Base-by-base conservation (phyloP, 1,140 invertebrate genomes). In the Mesaphorura yosii region DNA sequence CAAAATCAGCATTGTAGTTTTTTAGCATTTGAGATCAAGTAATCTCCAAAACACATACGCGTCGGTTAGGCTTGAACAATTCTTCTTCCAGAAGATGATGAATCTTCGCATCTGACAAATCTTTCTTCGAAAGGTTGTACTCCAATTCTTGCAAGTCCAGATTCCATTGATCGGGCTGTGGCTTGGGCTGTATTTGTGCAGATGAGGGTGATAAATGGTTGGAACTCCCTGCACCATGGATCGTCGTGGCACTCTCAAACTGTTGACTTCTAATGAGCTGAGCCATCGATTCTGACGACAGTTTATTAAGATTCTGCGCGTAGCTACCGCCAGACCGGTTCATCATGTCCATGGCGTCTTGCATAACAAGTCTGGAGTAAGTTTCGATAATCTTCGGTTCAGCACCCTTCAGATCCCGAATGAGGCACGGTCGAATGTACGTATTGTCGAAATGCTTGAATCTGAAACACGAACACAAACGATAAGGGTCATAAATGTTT, bases 311-410 rank as follows among this genome's bases (percentile, higher is more conserved):
- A 31, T 31, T 46, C 3, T 17, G 83, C 23, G 82, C 80, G 55
- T 82, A 82, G 66, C 86, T 84, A 67, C 84, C 63, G 86, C 82
- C 6, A 81, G 86, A 37, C 81, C 85, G 70, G 86, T 89, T 62
- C 82, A 76, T 65, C 80, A 59, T 55, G 40, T 78, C 77, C 71
- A 94, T 81, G 15, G 91, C 91, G 69, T 96, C 91, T 64, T 82
- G 81, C 81, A 93, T 88, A 25, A 88, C 88, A 41, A 95, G 72
- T 67, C 91, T 90, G 4, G 88, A 90, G 71, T 88, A 92, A 0
- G 90, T 94, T 68, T 94, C 87, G 57, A 95, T 74, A 62, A 96
- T 93, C 70, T 94, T 94, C 46, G 89, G 88, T 67, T 93, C 88
- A 31, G 84, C 82, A 17, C 87, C 87, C 48, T 81, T 81, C 63